Evolutionary conservation across 2,797 vertebrate genomes (phyloP).

Genomic region (Pelochelys cantorii): DNA sequence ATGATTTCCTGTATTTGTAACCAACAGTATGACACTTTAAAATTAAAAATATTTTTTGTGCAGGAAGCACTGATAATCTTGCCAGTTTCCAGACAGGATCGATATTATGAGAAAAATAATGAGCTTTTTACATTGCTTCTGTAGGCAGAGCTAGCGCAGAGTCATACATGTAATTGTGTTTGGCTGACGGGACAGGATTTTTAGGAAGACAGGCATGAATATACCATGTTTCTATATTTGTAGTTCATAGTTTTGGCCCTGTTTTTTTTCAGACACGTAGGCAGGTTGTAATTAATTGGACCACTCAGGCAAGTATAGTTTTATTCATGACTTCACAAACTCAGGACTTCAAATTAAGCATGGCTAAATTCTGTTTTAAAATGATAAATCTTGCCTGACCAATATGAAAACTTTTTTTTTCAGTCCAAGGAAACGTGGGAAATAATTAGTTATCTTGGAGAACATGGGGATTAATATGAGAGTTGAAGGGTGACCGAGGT

Average conservation of each 20-base stretch:
- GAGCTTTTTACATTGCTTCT: not conserved
- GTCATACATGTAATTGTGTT: not conserved
- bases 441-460: not conserved
- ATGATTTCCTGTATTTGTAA: not conserved
- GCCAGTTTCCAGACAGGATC: not conserved
- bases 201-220: not conserved
- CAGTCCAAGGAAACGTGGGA: not conserved
- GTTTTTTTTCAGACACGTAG: not conserved
- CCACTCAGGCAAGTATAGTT: not conserved
- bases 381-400: not conserved
- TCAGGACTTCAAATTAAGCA: not conserved
- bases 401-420: not conserved
- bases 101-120: not conserved
- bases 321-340: not conserved
- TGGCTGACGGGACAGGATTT: not conserved
- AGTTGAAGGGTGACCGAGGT: too few relatives aligned
- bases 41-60: not conserved
- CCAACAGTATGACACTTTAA: not conserved
- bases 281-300: not conserved
- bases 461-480: not conserved
- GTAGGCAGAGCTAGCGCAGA: not conserved
- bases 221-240: not conserved
- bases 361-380: not conserved
- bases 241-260: not conserved
- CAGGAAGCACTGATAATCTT: not conserved